These are phyloP conservation scores for Stratiomys singularior DNA, from an alignment of 2,888 invertebrate genomes.

Conservation along the genomic window DNA sequence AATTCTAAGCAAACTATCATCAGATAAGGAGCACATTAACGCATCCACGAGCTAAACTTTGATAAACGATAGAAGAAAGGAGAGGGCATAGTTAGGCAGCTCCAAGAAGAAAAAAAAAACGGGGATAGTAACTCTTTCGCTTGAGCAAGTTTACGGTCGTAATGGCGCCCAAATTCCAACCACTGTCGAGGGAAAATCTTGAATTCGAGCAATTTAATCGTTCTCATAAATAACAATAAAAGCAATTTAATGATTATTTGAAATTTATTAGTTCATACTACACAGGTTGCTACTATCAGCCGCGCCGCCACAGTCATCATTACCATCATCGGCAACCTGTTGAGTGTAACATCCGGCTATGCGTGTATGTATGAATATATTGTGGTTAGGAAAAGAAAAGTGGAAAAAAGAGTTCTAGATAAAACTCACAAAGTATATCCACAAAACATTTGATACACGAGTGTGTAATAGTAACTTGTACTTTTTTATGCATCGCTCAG, in stretches of 20 bases:
- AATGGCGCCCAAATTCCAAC: slow-evolving; percentile 14
- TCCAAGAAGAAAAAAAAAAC: no score
- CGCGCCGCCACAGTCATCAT: background rate
- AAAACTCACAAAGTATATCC: background rate
- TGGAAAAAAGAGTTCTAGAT: background rate
- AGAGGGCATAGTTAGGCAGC: background rate
- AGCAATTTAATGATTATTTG: slow-evolving; percentile 43
- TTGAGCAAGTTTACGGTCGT: slow-evolving; percentile 9
- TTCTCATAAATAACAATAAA: slow-evolving; percentile 44
- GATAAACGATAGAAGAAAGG: slow-evolving; percentile 3
- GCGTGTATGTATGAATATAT: background rate
- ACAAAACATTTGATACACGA: background rate
- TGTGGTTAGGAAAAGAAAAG: background rate
- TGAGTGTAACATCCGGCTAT: background rate
- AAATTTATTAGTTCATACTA: slow-evolving; percentile 37
- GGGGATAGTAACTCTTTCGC: background rate
- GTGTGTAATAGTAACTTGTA: slow-evolving; percentile 1
- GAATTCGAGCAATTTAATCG: slow-evolving; percentile 23
- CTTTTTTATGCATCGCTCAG: background rate
- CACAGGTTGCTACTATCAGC: background rate
- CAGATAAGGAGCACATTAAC: slow-evolving; percentile 10
- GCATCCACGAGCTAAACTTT: background rate
- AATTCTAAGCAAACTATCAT: background rate
- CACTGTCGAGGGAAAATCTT: background rate
- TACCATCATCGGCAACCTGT: background rate